Percentiles rank a stretch among this genome's conserved stretches.
Evolutionary conservation across 2,113 vertebrate genomes (phyloP).

Genomic region (Ctenomys sociabilis): DNA sequence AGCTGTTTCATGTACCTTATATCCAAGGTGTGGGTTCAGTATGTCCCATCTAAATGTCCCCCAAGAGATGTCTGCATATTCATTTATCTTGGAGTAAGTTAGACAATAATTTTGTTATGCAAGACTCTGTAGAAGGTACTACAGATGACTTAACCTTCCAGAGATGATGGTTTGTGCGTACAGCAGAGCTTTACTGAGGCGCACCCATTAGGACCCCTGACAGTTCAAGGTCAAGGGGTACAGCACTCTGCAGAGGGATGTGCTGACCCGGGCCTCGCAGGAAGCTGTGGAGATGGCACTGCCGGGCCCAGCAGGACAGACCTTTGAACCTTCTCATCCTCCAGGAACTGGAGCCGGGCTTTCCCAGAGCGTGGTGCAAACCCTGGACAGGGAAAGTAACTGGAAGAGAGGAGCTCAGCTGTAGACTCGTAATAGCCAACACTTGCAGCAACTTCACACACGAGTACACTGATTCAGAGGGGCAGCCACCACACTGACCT

Average conservation of each 20-base stretch:
- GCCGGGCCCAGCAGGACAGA: not conserved
- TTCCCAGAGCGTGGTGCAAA: not conserved
- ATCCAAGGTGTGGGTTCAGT: not conserved
- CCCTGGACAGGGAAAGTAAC: not conserved
- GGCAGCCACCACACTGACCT: not conserved
- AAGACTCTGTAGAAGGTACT: not conserved
- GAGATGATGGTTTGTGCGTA: not conserved
- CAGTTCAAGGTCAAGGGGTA: not conserved
- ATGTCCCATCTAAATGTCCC: not conserved
- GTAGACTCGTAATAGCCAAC: not conserved
- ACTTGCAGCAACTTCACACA: not conserved
- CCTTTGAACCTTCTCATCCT: not conserved
- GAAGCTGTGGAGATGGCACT: not conserved
- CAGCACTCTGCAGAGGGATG: too few relatives aligned
- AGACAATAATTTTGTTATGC: not conserved
- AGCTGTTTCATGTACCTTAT: not conserved
- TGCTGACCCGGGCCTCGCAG: too few relatives aligned
- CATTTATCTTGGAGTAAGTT: not conserved
- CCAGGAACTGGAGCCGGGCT: not conserved
- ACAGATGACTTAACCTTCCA: not conserved
- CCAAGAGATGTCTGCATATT: not conserved
- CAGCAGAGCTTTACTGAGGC: not conserved
- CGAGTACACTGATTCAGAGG: not conserved
- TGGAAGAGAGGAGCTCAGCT: not conserved
- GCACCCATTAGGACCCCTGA: too few relatives aligned